Percentiles rank a stretch among this genome's conserved stretches.
phyloP scores from a whole-genome alignment of 2,113 vertebrate species.

The Chrysochloris asiatica region DNA sequence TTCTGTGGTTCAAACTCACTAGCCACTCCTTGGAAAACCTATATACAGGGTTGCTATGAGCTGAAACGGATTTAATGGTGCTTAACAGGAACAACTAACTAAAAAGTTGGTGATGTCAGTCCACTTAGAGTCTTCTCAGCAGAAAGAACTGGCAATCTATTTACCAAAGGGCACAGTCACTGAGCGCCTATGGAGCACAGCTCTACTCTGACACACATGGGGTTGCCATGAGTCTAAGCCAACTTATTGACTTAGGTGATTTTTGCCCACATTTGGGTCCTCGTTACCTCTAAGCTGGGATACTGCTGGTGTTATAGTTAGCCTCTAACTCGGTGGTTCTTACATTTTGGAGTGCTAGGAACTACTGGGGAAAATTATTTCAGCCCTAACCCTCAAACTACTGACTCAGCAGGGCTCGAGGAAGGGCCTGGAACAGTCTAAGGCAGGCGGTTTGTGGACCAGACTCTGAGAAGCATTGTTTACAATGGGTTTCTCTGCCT shows the following conservation, averaged over 20 bases:
- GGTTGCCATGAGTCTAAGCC: not conserved
- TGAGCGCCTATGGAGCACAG: too few relatives aligned
- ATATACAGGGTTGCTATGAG: too few relatives aligned
- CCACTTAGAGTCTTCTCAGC: too few relatives aligned
- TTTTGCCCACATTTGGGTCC: not conserved
- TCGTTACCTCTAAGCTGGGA: not conserved
- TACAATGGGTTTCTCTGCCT: not conserved
- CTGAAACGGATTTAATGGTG: too few relatives aligned
- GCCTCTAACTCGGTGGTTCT: not conserved
- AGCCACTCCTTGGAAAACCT: too few relatives aligned
- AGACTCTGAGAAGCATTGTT: not conserved
- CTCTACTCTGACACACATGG: not conserved
- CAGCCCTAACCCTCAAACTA: too few relatives aligned
- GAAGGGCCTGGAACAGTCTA: not conserved
- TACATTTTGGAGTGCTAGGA: not conserved
- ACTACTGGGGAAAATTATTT: too few relatives aligned
- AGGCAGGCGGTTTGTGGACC: not conserved
- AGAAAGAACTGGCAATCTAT: too few relatives aligned
- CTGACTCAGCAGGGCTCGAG: not conserved
- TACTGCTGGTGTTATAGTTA: too few relatives aligned
- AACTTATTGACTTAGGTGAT: not conserved
- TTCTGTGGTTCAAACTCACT: not conserved
- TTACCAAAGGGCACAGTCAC: too few relatives aligned
- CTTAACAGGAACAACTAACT: too few relatives aligned
- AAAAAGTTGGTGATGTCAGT: too few relatives aligned